These are phyloP conservation scores for Clepsis dumicolana DNA, from an alignment of 2,888 invertebrate species.

Conservation along the genomic window DNA sequence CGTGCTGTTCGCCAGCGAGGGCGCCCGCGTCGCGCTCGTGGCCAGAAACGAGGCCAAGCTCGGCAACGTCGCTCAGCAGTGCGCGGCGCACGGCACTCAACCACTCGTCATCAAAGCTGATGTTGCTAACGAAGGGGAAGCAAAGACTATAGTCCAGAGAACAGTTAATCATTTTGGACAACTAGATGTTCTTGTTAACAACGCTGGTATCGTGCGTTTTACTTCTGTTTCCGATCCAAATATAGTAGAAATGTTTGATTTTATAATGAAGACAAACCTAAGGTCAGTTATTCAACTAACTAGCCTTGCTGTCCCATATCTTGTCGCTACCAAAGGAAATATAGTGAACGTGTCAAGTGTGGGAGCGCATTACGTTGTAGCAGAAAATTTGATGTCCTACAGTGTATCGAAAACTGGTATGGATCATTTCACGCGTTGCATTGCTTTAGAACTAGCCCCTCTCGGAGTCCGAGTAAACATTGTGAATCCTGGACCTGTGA, in stretches of 20 bases:
- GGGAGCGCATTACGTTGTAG: conserved; percentile 40
- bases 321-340: conserved; percentile 59
- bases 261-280: too few relatives aligned
- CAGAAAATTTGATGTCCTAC: conserved; percentile 69
- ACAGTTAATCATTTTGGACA: too few relatives aligned
- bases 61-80: conserved; percentile 47
- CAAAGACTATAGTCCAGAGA: too few relatives aligned
- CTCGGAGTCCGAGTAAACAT: conserved; percentile 88
- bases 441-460: conserved; percentile 87
- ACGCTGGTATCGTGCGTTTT: too few relatives aligned
- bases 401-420: conserved; percentile 90
- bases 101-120: too few relatives aligned
- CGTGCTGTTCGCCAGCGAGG: conserved; percentile 56
- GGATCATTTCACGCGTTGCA: conserved; percentile 90
- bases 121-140: too few relatives aligned
- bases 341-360: conserved; percentile 64
- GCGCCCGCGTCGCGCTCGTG: conserved; percentile 55
- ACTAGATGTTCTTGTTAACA: too few relatives aligned
- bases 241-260: too few relatives aligned
- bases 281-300: conserved; percentile 55
- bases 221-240: too few relatives aligned
- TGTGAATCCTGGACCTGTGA: conserved; percentile 91
- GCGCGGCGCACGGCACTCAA: too few relatives aligned
- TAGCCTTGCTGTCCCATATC: conserved; percentile 53
- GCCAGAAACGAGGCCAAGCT: conserved; percentile 56